A percentile compares a stretch with the other conserved stretches of the same genome.
phyloP scores from a whole-genome alignment of 2,888 invertebrate species.

The Clivina fossor region DNA sequence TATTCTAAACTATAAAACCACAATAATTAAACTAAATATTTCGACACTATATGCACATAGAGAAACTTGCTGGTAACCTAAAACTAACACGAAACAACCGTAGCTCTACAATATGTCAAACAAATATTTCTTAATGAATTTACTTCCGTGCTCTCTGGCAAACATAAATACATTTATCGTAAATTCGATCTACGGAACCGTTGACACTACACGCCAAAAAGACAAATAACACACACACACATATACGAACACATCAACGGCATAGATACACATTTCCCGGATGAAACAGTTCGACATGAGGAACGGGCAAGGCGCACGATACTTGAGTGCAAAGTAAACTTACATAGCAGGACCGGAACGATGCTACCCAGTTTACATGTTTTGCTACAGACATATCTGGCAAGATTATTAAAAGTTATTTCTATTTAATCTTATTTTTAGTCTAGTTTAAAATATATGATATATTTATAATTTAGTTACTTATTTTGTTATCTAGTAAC shows the following conservation, averaged over 20 bases:
- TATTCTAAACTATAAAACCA: too few species aligned
- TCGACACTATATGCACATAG: not conserved
- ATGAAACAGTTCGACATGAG: conserved; percentile 2
- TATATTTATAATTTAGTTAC: too few species aligned
- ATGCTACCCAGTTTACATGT: too few species aligned
- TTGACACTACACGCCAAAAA: conserved; percentile 27
- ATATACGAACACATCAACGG: too few species aligned
- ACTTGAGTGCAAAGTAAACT: conserved; percentile 19
- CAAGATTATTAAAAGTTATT: too few species aligned
- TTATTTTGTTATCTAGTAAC: too few species aligned
- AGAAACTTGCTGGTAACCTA: not conserved
- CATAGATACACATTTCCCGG: too few species aligned
- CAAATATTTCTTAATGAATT: conserved; percentile 23
- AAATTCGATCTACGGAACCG: conserved; percentile 22
- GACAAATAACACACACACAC: conserved; percentile 23
- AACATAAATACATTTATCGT: conserved; percentile 24
- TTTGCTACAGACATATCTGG: too few species aligned
- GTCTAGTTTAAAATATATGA: too few species aligned
- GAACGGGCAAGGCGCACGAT: conserved; percentile 6
- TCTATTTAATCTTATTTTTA: too few species aligned
- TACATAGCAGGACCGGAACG: not conserved
- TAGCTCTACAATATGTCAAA: conserved; percentile 19
- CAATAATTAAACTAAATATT: not conserved
- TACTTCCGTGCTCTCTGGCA: conserved; percentile 19
- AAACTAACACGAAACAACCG: not conserved